phyloP scores from a whole-genome alignment of 1,140 invertebrate species.

The Caenorhabditis inopinata region DNA sequence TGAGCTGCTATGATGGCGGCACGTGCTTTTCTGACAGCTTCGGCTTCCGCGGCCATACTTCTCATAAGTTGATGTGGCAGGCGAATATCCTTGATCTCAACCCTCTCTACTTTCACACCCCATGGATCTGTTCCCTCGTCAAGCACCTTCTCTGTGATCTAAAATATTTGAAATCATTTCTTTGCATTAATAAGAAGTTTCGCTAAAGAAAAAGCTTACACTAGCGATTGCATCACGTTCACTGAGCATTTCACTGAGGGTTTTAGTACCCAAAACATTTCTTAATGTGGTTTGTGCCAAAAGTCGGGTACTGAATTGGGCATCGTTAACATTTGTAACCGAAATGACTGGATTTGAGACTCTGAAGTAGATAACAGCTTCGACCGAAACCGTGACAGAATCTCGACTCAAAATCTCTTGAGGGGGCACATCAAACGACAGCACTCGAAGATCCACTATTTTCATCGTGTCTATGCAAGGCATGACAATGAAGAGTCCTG shows the following conservation, averaged over 20 bases:
- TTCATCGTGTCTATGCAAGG: constrained; percentile 67
- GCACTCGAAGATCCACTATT: constrained; percentile 74
- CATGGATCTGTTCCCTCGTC: constrained; percentile 92
- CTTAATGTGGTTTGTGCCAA: constrained; percentile 71
- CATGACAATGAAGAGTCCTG: constrained; percentile 66
- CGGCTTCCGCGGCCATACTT: constrained; percentile 81
- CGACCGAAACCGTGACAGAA: constrained; percentile 76
- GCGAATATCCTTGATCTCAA: constrained; percentile 81
- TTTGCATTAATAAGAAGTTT: too few relatives aligned
- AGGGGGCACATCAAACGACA: constrained; percentile 89
- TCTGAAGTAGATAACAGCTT: constrained; percentile 52
- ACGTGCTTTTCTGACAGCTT: constrained; percentile 78
- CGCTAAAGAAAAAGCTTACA: constrained; percentile 73
- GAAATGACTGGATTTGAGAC: constrained; percentile 60
- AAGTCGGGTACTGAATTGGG: constrained; percentile 68
- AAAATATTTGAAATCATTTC: too few relatives aligned
- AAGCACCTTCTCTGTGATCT: constrained; percentile 69
- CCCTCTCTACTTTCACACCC: constrained; percentile 92
- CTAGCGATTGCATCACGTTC: constrained; percentile 86
- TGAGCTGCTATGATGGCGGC: constrained; percentile 71
- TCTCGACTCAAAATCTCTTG: constrained; percentile 86
- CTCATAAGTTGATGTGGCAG: constrained; percentile 80
- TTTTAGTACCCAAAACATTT: constrained; percentile 90
- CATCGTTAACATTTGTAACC: constrained; percentile 70
- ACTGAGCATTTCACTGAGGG: constrained; percentile 83